These are phyloP conservation scores for Paramuricea clavata DNA, from an alignment of 92 coral and sea anemone species.

Conservation along the genomic window DNA sequence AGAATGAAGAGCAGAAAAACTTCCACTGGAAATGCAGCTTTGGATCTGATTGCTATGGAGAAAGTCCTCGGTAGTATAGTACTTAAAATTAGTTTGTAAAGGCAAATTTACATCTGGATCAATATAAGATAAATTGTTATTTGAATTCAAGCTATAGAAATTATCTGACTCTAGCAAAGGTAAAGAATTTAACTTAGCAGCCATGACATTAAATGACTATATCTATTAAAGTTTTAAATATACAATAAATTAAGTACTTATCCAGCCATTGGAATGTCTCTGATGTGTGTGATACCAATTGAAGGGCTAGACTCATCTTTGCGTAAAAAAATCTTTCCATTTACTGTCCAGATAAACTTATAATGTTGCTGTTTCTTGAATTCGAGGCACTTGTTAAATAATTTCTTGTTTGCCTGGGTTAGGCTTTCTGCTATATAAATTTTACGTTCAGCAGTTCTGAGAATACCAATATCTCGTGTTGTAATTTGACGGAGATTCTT, in stretches of 20 bases:
- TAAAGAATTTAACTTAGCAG: neutral
- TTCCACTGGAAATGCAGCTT: too few relatives aligned
- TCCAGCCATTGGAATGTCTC: constrained; percentile 5
- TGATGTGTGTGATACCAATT: neutral
- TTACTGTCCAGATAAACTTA: neutral
- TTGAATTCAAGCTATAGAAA: neutral
- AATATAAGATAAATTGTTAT: constrained; percentile 5
- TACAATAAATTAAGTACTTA: neutral
- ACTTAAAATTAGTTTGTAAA: constrained; percentile 46
- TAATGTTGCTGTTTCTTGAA: neutral
- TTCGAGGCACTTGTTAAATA: neutral
- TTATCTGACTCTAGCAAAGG: neutral
- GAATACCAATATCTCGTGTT: constrained; percentile 8
- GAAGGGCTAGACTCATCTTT: constrained; percentile 5
- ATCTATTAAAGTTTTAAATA: neutral
- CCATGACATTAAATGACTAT: neutral
- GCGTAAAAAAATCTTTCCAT: constrained; percentile 18
- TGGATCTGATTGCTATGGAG: too few relatives aligned
- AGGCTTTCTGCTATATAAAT: neutral
- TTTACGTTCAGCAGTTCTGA: neutral
- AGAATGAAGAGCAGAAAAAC: too few relatives aligned
- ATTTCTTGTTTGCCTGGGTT: neutral
- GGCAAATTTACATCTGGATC: constrained; percentile 51
- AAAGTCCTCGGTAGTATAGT: constrained; percentile 36
- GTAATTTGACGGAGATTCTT: neutral